phyloP scores from a whole-genome alignment of 1,140 invertebrate genomes.

The Cephus cinctus region DNA sequence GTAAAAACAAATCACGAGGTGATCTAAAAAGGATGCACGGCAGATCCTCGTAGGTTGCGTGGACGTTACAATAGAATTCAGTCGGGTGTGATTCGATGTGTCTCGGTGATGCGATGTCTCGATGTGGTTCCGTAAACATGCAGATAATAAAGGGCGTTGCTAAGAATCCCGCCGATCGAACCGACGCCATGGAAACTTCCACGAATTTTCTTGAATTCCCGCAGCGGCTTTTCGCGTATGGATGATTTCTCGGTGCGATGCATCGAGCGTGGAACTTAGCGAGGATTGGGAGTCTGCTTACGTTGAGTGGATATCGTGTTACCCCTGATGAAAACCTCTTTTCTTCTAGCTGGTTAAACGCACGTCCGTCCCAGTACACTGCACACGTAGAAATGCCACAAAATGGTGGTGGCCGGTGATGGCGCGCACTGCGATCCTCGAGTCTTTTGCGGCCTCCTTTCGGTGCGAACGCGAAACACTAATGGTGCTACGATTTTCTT shows the following conservation, averaged over 20 bases:
- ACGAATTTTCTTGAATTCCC: neutral
- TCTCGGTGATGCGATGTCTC: no score
- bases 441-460: slow-evolving; percentile 19
- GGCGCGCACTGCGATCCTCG: no score
- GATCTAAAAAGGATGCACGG: no score
- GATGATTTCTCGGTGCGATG: neutral
- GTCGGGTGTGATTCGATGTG: no score
- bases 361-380: slow-evolving; percentile 13
- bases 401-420: slow-evolving; percentile 15
- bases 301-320: neutral
- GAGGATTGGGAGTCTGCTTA: neutral
- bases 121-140: no score
- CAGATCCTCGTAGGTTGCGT: no score
- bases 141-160: neutral
- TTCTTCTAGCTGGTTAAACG: no score
- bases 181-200: neutral
- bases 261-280: neutral
- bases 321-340: neutral
- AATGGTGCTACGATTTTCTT: no score
- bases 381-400: slow-evolving; percentile 31
- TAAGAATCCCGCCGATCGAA: neutral
- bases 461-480: neutral
- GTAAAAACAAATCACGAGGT: no score
- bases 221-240: neutral
- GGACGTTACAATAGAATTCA: neutral